Percentiles rank a stretch among this genome's conserved stretches.
Conservation (phyloP, 2,797 vertebrate genomes). For the Onychomys torridus region DNA sequence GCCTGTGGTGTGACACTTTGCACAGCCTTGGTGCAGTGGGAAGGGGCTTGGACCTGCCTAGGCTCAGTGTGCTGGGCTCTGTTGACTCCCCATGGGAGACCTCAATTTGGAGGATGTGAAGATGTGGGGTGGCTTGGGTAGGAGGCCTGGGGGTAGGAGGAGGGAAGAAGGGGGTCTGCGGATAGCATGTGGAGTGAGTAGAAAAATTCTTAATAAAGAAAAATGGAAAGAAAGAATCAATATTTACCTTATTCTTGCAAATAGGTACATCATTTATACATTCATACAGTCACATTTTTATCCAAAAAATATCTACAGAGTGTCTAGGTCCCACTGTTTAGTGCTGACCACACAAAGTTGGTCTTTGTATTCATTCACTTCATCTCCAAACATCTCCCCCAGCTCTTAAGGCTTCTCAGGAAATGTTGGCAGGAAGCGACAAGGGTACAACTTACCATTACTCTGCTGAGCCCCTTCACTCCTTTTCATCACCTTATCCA, state of each 20-base stretch:
- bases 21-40: too few species aligned
- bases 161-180: too few species aligned
- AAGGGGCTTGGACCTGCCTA: too few species aligned
- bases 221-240: too few species aligned
- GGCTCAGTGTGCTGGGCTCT: too few species aligned
- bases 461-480: neutral
- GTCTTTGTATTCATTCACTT: neutral
- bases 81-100: too few species aligned
- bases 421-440: neutral
- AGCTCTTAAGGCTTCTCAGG: neutral
- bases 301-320: neutral
- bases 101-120: too few species aligned
- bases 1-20: too few species aligned
- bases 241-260: conserved; percentile 6
- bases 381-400: neutral
- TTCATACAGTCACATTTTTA: conserved; percentile 4
- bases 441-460: neutral
- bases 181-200: too few species aligned
- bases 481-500: neutral
- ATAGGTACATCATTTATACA: neutral
- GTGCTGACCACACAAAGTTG: neutral
- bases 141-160: too few species aligned
- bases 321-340: neutral
- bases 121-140: too few species aligned
- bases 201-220: too few species aligned